Evolutionary conservation across 2,113 vertebrate species (phyloP).

Genomic region (Amblyornis subalaris): DNA sequence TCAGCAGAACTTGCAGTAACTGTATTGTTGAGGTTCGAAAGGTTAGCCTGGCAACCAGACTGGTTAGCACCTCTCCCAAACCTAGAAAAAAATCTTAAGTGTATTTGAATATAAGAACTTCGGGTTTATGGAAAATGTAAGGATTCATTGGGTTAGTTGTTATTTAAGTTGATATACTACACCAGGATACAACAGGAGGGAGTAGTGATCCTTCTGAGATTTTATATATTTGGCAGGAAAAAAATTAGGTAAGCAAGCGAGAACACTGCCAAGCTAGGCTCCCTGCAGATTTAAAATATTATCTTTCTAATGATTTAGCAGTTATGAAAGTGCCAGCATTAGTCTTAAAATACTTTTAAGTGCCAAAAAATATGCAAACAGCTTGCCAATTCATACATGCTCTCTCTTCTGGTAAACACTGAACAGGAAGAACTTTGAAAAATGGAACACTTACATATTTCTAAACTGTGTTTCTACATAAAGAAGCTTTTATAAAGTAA

Average conservation of each 20-base stretch:
- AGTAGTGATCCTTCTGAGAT: background rate
- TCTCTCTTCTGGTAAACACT: background rate
- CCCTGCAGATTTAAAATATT: background rate
- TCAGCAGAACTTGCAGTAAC: background rate
- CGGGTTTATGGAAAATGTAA: background rate
- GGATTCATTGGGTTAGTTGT: background rate
- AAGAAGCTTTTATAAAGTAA: background rate
- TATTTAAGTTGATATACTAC: background rate
- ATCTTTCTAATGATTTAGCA: conserved; percentile 3
- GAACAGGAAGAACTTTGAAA: background rate
- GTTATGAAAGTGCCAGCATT: background rate
- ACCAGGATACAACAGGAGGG: background rate
- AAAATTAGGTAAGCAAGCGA: background rate
- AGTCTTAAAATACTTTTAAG: background rate
- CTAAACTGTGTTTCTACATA: background rate
- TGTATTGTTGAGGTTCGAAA: background rate
- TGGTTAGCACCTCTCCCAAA: background rate
- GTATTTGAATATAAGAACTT: background rate
- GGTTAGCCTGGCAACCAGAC: background rate
- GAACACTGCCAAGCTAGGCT: background rate
- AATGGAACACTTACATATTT: background rate
- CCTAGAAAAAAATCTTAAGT: background rate
- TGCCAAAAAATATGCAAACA: background rate
- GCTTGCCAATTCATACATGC: background rate
- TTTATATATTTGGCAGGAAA: background rate